These are phyloP conservation scores for Drosophila equinoxialis DNA, from an alignment of 1,140 invertebrate genomes.

Conservation along the genomic window DNA sequence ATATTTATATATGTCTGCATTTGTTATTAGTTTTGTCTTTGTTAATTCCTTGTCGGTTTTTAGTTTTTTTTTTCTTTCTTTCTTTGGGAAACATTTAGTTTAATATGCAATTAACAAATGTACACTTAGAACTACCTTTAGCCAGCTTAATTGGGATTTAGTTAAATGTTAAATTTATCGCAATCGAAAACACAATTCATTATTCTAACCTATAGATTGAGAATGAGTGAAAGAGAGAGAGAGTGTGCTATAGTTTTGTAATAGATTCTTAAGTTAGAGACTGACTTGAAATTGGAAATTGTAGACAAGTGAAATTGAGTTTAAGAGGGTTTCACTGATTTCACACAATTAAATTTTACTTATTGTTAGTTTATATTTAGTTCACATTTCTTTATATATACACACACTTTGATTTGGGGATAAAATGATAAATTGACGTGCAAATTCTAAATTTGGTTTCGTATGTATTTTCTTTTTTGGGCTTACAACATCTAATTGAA, in stretches of 20 bases:
- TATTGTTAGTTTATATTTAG: neutral
- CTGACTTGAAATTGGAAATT: neutral
- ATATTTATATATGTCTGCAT: conserved; percentile 46
- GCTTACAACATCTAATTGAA: conserved; percentile 63
- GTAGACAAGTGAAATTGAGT: neutral
- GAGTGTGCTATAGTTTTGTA: neutral
- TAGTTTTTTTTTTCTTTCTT: no score
- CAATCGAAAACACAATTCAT: conserved; percentile 63
- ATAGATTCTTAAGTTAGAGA: neutral
- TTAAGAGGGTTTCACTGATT: neutral
- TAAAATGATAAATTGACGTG: conserved; percentile 66
- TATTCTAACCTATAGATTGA: conserved; percentile 70
- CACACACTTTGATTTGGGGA: conserved; percentile 28
- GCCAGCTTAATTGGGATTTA: conserved; percentile 48
- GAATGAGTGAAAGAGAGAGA: conserved; percentile 3
- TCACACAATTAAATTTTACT: neutral
- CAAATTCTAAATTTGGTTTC: conserved; percentile 18
- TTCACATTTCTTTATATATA: conserved; percentile 46
- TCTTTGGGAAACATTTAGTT: conserved; percentile 58
- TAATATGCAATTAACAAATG: conserved; percentile 74
- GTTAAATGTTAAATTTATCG: conserved; percentile 50
- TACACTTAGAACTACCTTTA: conserved; percentile 72
- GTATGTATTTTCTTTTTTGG: conserved; percentile 23
- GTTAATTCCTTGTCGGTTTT: conserved; percentile 29
- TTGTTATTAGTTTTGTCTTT: conserved; percentile 5